Percentiles rank a stretch among this genome's conserved stretches.
These are phyloP conservation scores for Drosophila cardini DNA, from an alignment of 1,140 invertebrate species.

Conservation along the genomic window DNA sequence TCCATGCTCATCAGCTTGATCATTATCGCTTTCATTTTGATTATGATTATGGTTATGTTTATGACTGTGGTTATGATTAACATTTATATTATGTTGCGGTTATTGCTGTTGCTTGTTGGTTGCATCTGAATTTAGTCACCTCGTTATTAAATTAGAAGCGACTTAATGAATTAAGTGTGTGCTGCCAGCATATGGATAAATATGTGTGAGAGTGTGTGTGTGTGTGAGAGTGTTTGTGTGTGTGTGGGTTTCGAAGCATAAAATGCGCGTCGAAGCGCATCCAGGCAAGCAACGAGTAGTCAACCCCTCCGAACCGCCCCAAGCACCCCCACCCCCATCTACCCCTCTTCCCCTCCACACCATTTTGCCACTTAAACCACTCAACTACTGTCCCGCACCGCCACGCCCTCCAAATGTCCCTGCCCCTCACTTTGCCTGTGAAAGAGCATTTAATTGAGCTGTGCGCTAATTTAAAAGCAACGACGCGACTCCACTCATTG, in stretches of 20 bases:
- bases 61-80: constrained; percentile 12
- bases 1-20: constrained; percentile 40
- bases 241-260: constrained; percentile 49
- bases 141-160: constrained; percentile 78
- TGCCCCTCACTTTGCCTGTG: not conserved
- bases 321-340: not conserved
- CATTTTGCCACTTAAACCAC: not conserved
- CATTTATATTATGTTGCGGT: constrained; percentile 43
- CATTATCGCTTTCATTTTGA: too few species aligned
- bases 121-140: constrained; percentile 49
- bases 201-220: constrained; percentile 23
- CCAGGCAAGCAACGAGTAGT: constrained; percentile 49
- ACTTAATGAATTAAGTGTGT: constrained; percentile 66
- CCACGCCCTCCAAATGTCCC: not conserved
- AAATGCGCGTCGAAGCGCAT: constrained; percentile 74
- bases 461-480: constrained; percentile 77
- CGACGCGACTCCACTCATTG: constrained; percentile 52
- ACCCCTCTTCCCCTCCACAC: not conserved
- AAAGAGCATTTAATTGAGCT: constrained; percentile 73
- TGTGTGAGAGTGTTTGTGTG: constrained; percentile 27
- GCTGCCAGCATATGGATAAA: constrained; percentile 4
- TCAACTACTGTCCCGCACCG: not conserved
- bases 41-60: too few species aligned
- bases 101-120: constrained; percentile 38
- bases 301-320: constrained; percentile 9